Base-by-base conservation (phyloP, 2,113 vertebrate species). In the Carassius auratus region DNA sequence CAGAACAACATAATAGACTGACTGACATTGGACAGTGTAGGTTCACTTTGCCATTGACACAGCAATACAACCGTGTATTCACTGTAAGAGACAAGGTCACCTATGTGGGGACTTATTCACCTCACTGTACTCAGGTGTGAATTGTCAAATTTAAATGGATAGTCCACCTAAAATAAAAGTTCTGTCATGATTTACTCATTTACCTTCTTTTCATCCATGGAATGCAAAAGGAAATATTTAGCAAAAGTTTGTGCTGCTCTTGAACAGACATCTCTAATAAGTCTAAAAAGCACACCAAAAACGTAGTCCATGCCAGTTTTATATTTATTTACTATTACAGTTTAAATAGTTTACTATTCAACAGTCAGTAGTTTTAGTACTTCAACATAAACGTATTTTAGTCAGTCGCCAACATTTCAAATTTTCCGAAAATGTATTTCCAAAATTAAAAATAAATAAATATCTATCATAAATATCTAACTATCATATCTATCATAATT, bases 1-100 rank as follows among this genome's bases (percentile, higher is more conserved):
- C 59, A 64, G 59, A 84, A 66, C 64, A 77, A 75, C 48, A 57
- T 50, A 66, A 68, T 48, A 66, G 21, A 38, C 69, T 66, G 78
- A 86, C 3, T 52, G 42, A 62, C 78, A 82, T 26, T 7, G n/a
- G 23, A 45, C 33, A 15, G 38, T 81, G 76, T 62, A 52, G 21
- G 79, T 66, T 23, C 1, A 1, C 52, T 45, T 30, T 21, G 4
- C 15, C 8, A 17, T 30, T 26, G 33, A 69, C 48, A 26, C 64
- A 23, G 50, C 48, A 33, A 85, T 55, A 33, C n/a, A 7, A 66
- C 23, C 61, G 30, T 74, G 26, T 66, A 66, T 45, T 80, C 9
- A 66, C 57, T 79, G 75, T 57, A 21, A 36, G 17, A 77, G 26
- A 77, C 75, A 19, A 42, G 19, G 17, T 71, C 8, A 9, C 9